These are phyloP conservation scores for Drosophila percnosoma DNA, from an alignment of 2,888 invertebrate genomes.

Conservation along the genomic window DNA sequence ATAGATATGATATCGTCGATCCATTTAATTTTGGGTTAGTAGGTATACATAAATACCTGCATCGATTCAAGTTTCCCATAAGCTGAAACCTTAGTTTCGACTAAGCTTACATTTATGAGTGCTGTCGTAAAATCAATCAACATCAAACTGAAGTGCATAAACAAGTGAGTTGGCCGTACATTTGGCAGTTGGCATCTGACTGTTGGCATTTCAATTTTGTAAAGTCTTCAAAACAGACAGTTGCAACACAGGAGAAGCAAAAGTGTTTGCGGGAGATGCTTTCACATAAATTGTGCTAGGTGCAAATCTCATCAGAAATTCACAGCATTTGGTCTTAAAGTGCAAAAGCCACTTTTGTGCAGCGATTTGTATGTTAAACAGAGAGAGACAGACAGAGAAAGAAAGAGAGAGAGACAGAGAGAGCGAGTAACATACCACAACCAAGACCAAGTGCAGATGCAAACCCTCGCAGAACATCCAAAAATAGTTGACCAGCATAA, in stretches of 20 bases:
- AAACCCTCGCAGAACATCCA: conserved; percentile 95
- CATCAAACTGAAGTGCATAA: background rate
- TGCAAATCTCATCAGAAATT: conserved; percentile 57
- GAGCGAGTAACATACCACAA: conserved; percentile 86
- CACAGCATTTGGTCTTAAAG: conserved; percentile 39
- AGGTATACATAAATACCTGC: background rate
- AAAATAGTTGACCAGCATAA: conserved; percentile 91
- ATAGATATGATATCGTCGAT: background rate
- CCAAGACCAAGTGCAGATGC: conserved; percentile 90
- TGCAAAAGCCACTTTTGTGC: conserved; percentile 42
- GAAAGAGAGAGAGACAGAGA: background rate
- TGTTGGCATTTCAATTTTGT: conserved; percentile 40
- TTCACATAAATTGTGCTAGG: conserved; percentile 52
- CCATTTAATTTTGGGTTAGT: background rate
- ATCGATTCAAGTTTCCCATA: background rate
- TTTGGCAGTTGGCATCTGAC: background rate
- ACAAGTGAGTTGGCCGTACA: background rate
- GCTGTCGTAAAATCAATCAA: conserved; percentile 1
- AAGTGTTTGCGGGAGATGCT: conserved; percentile 33
- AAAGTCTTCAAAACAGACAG: conserved; percentile 7
- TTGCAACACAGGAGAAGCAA: conserved; percentile 8
- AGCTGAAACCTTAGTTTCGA: background rate
- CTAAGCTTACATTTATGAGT: background rate
- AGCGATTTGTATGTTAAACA: conserved; percentile 51
- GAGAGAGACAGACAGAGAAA: background rate